These are phyloP conservation scores for Pterobdella sp. DNA, from an alignment of 2,888 invertebrate genomes.

Conservation along the genomic window DNA sequence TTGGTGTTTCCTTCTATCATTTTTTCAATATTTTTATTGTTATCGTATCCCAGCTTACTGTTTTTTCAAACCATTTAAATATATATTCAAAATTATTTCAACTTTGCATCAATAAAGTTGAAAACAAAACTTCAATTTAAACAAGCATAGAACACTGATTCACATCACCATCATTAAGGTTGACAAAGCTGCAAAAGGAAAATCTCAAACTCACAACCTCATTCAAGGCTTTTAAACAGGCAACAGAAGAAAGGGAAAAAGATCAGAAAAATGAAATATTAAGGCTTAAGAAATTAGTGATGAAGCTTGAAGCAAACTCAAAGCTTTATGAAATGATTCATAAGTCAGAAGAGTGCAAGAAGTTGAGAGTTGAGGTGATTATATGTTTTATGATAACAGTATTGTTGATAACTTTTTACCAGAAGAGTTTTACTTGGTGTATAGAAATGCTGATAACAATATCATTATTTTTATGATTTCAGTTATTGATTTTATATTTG, in stretches of 20 bases:
- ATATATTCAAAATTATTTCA: slow-evolving; percentile 1
- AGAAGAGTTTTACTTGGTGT: too few species aligned
- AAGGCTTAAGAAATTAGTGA: not conserved
- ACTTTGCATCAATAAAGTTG: not conserved
- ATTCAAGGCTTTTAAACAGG: not conserved
- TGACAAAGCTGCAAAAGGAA: not conserved
- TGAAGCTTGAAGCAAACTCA: not conserved
- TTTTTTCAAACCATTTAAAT: too few species aligned
- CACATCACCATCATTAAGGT: not conserved
- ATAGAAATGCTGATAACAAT: too few species aligned
- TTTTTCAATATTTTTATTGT: too few species aligned
- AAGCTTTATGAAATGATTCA: too few species aligned
- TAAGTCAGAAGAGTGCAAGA: not conserved
- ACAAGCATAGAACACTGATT: not conserved
- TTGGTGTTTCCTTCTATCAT: too few species aligned
- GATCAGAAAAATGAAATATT: not conserved
- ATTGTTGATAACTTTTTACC: not conserved
- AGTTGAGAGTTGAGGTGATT: not conserved
- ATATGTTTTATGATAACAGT: not conserved
- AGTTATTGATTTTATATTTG: too few species aligned
- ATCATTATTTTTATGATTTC: too few species aligned
- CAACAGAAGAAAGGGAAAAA: not conserved
- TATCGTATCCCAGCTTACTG: too few species aligned
- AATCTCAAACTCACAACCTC: not conserved
- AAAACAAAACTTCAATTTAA: not conserved